These are phyloP conservation scores for Anagrus nilaparvatae DNA, from an alignment of 1,140 invertebrate species.

Conservation along the genomic window DNA sequence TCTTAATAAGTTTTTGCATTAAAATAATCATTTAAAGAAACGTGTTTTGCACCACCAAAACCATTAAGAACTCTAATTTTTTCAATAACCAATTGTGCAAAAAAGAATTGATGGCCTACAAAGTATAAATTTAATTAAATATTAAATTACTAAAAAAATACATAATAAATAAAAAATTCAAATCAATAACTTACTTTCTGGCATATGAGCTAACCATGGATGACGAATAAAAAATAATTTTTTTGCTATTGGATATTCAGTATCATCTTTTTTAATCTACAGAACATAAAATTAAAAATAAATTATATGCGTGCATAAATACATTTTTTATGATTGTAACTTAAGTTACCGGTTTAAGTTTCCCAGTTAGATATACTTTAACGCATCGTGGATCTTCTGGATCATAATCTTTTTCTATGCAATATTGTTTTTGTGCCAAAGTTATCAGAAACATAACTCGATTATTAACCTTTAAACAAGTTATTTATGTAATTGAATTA, in stretches of 20 bases:
- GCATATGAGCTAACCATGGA: slow-evolving; percentile 54
- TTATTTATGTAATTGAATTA: too few relatives aligned
- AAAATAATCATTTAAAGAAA: slow-evolving; percentile 52
- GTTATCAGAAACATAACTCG: slow-evolving; percentile 55
- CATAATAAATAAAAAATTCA: not conserved
- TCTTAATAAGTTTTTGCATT: too few relatives aligned
- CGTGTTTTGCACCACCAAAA: slow-evolving; percentile 62
- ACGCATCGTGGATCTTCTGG: slow-evolving; percentile 74
- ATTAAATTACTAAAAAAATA: not conserved
- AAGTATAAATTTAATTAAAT: slow-evolving; percentile 16
- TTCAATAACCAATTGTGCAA: slow-evolving; percentile 59
- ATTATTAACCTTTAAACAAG: slow-evolving; percentile 30
- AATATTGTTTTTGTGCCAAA: slow-evolving; percentile 58
- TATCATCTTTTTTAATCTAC: slow-evolving; percentile 46
- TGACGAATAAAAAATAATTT: slow-evolving; percentile 56
- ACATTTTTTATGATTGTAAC: not conserved
- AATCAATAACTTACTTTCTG: slow-evolving; percentile 35
- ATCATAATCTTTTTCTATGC: slow-evolving; percentile 50
- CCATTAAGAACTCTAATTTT: slow-evolving; percentile 61
- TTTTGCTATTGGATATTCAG: slow-evolving; percentile 49
- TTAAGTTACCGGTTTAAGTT: slow-evolving; percentile 48
- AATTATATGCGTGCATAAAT: not conserved
- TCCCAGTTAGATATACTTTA: slow-evolving; percentile 58
- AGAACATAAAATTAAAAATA: slow-evolving; percentile 12
- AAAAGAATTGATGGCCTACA: slow-evolving; percentile 63